Conservation (phyloP, 2,888 invertebrate species). For the Amblyteles armatorius region DNA sequence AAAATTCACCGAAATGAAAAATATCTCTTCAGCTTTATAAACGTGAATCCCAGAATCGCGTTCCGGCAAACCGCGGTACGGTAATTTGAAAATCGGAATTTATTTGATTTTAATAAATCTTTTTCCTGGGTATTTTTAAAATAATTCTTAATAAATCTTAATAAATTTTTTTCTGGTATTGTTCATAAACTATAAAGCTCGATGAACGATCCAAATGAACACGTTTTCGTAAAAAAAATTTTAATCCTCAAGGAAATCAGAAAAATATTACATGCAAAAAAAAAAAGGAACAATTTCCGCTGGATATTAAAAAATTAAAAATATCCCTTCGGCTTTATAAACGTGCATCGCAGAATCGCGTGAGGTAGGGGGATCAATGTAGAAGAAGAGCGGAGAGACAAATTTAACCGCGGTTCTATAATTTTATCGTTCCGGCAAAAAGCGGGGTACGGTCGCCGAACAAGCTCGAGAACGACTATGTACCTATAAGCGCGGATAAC, state of each 20-base stretch:
- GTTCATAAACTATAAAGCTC: too few relatives aligned
- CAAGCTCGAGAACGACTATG: not conserved
- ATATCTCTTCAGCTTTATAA: constrained; percentile 3
- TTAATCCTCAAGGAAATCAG: too few relatives aligned
- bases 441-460: not conserved
- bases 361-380: constrained; percentile 4
- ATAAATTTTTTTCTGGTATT: too few relatives aligned
- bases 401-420: not conserved
- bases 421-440: constrained; percentile 14
- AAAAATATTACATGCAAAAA: too few relatives aligned
- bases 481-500: constrained; percentile 24
- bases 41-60: not conserved
- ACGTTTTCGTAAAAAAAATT: too few relatives aligned
- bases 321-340: constrained; percentile 4
- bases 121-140: too few relatives aligned
- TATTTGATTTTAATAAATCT: too few relatives aligned
- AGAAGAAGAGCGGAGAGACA: not conserved
- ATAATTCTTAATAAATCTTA: too few relatives aligned
- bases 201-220: too few relatives aligned
- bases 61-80: too few relatives aligned
- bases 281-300: too few relatives aligned
- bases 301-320: not conserved
- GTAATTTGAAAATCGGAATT: too few relatives aligned
- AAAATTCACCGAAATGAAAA: not conserved
- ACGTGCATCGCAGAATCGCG: not conserved